A percentile compares a stretch with the other conserved stretches of the same genome.
phyloP scores from a whole-genome alignment of 2,113 vertebrate genomes.

The Hypanus sabinus region DNA sequence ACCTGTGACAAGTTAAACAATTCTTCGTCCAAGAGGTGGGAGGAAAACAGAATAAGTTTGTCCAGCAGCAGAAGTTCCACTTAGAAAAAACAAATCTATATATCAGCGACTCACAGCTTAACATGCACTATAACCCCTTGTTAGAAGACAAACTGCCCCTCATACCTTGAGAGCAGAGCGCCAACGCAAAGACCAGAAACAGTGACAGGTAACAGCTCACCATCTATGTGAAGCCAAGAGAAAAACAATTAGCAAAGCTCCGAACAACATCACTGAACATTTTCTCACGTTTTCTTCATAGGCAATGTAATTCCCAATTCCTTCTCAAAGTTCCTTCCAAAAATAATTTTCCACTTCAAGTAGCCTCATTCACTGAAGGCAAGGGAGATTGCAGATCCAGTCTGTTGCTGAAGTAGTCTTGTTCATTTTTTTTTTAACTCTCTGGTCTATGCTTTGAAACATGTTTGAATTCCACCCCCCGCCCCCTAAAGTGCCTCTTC shows the following conservation, averaged over 20 bases:
- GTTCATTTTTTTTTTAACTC: constrained; percentile 33
- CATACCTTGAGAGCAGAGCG: neutral
- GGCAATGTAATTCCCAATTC: neutral
- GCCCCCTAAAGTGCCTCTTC: too few species aligned
- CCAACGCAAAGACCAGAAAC: neutral
- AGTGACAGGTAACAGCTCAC: neutral
- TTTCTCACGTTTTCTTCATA: neutral
- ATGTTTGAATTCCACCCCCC: neutral
- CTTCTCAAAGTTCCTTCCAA: neutral
- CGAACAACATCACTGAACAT: neutral
- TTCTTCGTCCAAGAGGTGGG: neutral
- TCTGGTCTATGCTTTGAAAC: neutral
- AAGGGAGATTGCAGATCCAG: too few species aligned
- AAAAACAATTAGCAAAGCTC: neutral
- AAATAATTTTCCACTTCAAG: neutral
- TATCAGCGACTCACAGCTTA: too few species aligned
- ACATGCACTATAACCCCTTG: neutral
- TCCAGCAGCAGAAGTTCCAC: neutral
- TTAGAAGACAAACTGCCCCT: neutral
- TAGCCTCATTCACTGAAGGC: neutral
- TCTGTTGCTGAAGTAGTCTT: neutral
- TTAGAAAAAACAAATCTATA: too few species aligned
- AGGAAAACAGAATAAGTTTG: neutral
- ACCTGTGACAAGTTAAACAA: neutral
- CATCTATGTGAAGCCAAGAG: constrained; percentile 5